A percentile compares a stretch with the other conserved stretches of the same genome.
phyloP scores from a whole-genome alignment of 2,888 invertebrate genomes.

The Tipula helvola region DNA sequence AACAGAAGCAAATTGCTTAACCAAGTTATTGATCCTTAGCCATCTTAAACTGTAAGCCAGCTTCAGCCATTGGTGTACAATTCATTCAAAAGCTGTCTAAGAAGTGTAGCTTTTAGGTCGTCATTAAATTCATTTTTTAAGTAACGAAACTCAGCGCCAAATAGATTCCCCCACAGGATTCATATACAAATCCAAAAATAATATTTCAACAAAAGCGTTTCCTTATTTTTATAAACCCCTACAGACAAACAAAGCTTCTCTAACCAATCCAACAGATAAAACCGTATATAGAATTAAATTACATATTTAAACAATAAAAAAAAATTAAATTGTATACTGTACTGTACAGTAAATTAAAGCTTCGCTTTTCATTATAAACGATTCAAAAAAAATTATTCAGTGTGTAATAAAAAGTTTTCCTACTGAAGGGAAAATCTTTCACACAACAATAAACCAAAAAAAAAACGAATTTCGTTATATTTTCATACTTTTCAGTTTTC shows the following conservation, averaged over 20 bases:
- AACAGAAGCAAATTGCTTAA: too few species aligned
- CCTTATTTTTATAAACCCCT: not conserved
- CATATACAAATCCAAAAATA: not conserved
- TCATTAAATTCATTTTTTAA: too few species aligned
- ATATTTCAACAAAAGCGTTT: not conserved
- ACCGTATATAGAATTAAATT: not conserved
- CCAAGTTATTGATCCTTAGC: too few species aligned
- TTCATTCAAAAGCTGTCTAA: too few species aligned
- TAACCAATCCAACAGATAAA: not conserved
- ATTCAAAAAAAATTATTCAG: not conserved
- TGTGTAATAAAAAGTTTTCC: not conserved
- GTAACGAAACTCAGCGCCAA: too few species aligned
- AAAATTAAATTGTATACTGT: not conserved
- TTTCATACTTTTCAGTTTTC: not conserved
- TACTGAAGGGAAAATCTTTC: not conserved
- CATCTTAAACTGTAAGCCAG: too few species aligned
- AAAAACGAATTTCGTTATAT: not conserved
- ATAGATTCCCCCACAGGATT: not conserved
- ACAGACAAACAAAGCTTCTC: not conserved
- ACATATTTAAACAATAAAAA: not conserved
- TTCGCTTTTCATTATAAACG: not conserved
- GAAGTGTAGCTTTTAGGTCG: too few species aligned
- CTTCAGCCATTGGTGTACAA: too few species aligned
- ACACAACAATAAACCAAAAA: not conserved
- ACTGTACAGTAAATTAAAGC: not conserved